phyloP scores from a whole-genome alignment of 2,888 invertebrate species.

The Tuta absoluta region DNA sequence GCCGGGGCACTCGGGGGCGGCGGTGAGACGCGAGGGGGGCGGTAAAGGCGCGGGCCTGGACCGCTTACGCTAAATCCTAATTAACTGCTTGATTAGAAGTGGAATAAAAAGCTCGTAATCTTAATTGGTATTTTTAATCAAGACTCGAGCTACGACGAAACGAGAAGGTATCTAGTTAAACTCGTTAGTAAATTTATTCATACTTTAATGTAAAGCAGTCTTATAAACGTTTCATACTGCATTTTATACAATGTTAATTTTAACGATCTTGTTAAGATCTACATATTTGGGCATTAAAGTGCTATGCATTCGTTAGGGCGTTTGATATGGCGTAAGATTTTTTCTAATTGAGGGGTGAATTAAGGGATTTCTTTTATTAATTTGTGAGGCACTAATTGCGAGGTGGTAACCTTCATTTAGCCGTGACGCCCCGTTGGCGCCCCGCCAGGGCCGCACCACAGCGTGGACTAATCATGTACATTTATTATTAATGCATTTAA shows the following conservation, averaged over 20 bases:
- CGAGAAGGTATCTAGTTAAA: conserved; percentile 27
- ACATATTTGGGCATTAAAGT: conserved; percentile 36
- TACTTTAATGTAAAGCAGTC: conserved; percentile 21
- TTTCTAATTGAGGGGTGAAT: conserved; percentile 59
- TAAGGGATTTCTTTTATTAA: conserved; percentile 66
- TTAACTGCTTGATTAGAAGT: conserved; percentile 73
- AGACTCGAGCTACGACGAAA: conserved; percentile 47
- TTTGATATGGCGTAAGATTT: conserved; percentile 43
- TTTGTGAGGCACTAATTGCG: conserved; percentile 64
- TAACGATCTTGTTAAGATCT: conserved; percentile 30
- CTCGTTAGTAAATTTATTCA: conserved; percentile 29
- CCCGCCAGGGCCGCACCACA: conserved; percentile 32
- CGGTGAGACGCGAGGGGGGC: neutral
- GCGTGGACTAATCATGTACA: conserved; percentile 21
- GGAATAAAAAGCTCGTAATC: conserved; percentile 73
- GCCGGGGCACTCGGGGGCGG: conserved; percentile 17
- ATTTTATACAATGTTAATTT: conserved; percentile 33
- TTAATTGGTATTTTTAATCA: conserved; percentile 76
- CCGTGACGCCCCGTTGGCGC: conserved; percentile 49
- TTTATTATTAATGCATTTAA: conserved; percentile 26
- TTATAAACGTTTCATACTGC: conserved; percentile 25
- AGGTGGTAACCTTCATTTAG: conserved; percentile 59
- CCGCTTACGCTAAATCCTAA: conserved; percentile 67
- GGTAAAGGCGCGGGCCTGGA: conserved; percentile 36
- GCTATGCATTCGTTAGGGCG: conserved; percentile 40